Percentiles rank a stretch among this genome's conserved stretches.
phyloP scores from a whole-genome alignment of 2,888 invertebrate species.

The Chrysotoxum bicinctum region DNA sequence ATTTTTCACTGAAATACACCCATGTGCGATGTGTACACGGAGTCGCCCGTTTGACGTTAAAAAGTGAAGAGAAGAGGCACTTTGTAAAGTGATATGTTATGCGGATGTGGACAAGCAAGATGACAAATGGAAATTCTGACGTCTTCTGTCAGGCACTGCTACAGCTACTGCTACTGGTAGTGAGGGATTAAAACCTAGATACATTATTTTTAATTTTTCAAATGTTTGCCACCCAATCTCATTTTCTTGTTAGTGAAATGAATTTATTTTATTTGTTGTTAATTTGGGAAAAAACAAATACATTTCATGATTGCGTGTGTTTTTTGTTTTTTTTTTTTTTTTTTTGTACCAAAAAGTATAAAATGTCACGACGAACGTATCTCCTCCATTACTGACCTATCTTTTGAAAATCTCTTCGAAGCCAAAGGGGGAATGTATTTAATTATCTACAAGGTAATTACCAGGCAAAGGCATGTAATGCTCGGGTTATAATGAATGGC shows the following conservation, averaged over 20 bases:
- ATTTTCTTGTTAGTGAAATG: background rate
- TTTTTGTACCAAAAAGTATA: background rate
- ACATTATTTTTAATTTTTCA: background rate
- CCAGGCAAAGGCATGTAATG: conserved; percentile 27
- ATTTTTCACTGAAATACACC: background rate
- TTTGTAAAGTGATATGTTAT: conserved; percentile 56
- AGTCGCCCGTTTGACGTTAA: background rate
- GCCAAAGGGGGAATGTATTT: conserved; percentile 44
- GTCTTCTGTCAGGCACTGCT: conserved; percentile 44
- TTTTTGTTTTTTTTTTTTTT: background rate
- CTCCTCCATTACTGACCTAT: conserved; percentile 26
- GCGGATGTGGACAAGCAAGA: conserved; percentile 54
- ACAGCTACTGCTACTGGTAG: conserved; percentile 18
- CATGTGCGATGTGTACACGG: background rate
- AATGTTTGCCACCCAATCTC: background rate
- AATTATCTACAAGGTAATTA: conserved; percentile 69
- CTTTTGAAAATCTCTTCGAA: conserved; percentile 32
- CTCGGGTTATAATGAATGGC: conserved; percentile 44
- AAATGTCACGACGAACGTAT: conserved; percentile 31
- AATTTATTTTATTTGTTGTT: background rate
- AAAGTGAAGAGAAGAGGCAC: conserved; percentile 4
- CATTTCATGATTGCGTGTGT: conserved; percentile 25
- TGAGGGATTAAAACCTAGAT: conserved; percentile 38
- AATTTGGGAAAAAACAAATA: background rate
- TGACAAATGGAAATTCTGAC: conserved; percentile 57